Base-by-base conservation (phyloP, 2,797 vertebrate genomes). In the Macropodus opercularis region DNA sequence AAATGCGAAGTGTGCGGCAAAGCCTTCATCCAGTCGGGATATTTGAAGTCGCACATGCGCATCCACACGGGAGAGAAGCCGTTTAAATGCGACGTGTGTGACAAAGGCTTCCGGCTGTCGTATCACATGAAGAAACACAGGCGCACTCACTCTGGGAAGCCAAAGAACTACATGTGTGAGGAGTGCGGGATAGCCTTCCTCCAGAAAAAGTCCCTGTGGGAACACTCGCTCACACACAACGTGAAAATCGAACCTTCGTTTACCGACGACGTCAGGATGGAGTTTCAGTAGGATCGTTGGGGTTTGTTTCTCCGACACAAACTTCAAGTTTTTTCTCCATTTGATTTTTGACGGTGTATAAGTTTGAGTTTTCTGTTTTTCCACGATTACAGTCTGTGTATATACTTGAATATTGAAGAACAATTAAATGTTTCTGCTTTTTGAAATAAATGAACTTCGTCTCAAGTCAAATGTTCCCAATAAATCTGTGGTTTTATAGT, bases 41-140 rank as follows among this genome's bases (percentile, higher is more conserved):
- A 91, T 11, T 48, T 91, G 31, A 91, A 90, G 70, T 89, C 89
- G 0, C 90, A 91, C 87, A 87, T 86, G 89, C 88, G 89, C 63
- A 90, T 91, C 65, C 90, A 91, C 86, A 91, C 89, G 0, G 89
- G 90, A 3, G 90, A 91, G 77, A 91, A 90, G 67, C 90, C 90
- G 0, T 91, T 90, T 6, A 87, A 82, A 24, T 91, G 90, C 4
- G 86, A 87, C 69, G 17, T 91, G 2, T 91, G 89, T 6, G 82
- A 87, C 2, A 90, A 90, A 65, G 73, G 81, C 49, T 91, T 91
- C 71, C 36, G 90, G 29, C 7, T 91, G 56, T 91, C 88, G 0
- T 89, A 89, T 8, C 89, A 91, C 76, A 89, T 89, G 89, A 89
- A 88, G 77, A 91, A 91, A 34, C 89, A 91, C 82, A 32, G 73